Conservation (phyloP, 35 echinoderm and acorn worm genomes). For the Heliocidaris tuberculata region DNA sequence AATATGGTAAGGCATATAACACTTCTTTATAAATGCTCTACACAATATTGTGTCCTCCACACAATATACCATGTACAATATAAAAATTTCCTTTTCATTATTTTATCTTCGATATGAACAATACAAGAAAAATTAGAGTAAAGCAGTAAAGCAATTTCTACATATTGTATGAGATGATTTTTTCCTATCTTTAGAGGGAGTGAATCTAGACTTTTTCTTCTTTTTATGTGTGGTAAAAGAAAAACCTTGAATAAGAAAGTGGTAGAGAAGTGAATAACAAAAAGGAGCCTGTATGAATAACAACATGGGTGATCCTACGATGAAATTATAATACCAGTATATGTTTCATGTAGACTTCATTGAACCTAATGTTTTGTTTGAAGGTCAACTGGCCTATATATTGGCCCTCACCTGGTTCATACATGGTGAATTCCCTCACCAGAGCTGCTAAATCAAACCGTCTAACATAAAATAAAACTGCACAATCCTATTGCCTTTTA, state of each 20-base stretch:
- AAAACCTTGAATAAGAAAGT: neutral
- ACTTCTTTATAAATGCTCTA: conserved; percentile 5
- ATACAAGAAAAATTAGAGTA: neutral
- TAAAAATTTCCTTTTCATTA: neutral
- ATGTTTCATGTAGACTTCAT: neutral
- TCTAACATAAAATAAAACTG: too few relatives aligned
- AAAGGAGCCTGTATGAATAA: too few relatives aligned
- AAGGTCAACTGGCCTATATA: too few relatives aligned
- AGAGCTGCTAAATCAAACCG: too few relatives aligned
- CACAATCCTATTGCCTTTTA: too few relatives aligned
- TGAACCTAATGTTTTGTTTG: neutral
- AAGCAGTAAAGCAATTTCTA: neutral
- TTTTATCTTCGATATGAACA: neutral
- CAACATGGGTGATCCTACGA: neutral
- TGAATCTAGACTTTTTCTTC: neutral
- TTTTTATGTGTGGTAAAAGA: neutral
- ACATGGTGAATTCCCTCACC: too few relatives aligned
- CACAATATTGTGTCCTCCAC: neutral
- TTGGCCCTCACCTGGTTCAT: too few relatives aligned
- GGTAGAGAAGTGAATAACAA: neutral
- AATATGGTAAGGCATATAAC: conserved; percentile 11
- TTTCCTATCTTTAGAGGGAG: neutral
- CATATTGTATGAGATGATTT: neutral
- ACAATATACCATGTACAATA: conserved; percentile 5
- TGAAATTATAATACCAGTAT: neutral